phyloP scores from a whole-genome alignment of 2,113 vertebrate genomes.

The Austrofundulus limnaeus region DNA sequence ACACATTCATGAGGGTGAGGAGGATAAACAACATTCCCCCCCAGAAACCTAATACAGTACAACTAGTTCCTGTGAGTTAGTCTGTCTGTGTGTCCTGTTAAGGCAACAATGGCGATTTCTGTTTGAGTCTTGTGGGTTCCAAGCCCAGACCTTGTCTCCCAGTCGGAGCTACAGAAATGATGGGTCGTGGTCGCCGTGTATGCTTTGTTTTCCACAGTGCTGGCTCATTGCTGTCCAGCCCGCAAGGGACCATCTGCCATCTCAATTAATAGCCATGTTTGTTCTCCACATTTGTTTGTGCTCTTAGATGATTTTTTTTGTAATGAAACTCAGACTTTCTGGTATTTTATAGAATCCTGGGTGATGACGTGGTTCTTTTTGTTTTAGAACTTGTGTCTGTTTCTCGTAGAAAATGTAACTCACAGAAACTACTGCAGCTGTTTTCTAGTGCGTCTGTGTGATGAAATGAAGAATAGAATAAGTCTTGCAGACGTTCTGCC shows the following conservation, averaged over 20 bases:
- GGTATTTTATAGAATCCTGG: slow-evolving; percentile 76
- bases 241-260: slow-evolving; percentile 64
- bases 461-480: slow-evolving; percentile 73
- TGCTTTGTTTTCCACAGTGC: slow-evolving; percentile 65
- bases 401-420: slow-evolving; percentile 73
- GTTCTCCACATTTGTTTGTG: slow-evolving; percentile 75
- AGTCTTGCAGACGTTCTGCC: slow-evolving; percentile 62
- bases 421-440: slow-evolving; percentile 69
- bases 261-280: slow-evolving; percentile 71
- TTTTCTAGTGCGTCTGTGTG: slow-evolving; percentile 72
- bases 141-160: slow-evolving; percentile 65
- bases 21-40: slow-evolving; percentile 61
- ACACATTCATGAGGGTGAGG: slow-evolving; percentile 64
- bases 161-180: slow-evolving; percentile 57
- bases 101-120: slow-evolving; percentile 69
- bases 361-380: slow-evolving; percentile 70
- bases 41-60: slow-evolving; percentile 60
- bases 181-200: slow-evolving; percentile 56
- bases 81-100: slow-evolving; percentile 61
- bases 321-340: slow-evolving; percentile 76
- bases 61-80: slow-evolving; percentile 62
- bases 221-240: slow-evolving; percentile 41
- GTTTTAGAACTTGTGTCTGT: slow-evolving; percentile 68
- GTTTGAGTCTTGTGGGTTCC: slow-evolving; percentile 72
- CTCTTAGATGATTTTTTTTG: slow-evolving; percentile 71